phyloP scores from a whole-genome alignment of 2,888 invertebrate genomes.

The Acanthosoma haemorrhoidale region DNA sequence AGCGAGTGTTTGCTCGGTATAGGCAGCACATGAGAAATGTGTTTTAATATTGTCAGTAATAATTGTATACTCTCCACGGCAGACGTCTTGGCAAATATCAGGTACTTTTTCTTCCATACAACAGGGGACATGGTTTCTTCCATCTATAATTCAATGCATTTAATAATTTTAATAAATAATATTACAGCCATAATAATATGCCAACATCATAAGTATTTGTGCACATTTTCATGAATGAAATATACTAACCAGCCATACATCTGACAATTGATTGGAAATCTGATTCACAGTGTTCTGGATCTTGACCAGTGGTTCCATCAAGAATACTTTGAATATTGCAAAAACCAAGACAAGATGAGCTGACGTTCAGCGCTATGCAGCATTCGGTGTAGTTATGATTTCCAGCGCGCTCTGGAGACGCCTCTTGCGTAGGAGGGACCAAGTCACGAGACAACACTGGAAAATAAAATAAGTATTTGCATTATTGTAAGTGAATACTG shows the following conservation, averaged over 20 bases:
- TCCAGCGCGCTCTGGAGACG: constrained; percentile 42
- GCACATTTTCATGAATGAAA: too few species aligned
- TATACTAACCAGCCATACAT: constrained; percentile 49
- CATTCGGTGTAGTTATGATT: constrained; percentile 77
- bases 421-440: constrained; percentile 43
- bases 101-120: constrained; percentile 75
- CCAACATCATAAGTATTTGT: too few species aligned
- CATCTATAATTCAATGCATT: constrained; percentile 53
- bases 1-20: constrained; percentile 73
- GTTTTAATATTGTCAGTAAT: constrained; percentile 78
- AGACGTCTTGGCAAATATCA: constrained; percentile 79
- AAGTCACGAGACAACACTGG: constrained; percentile 59
- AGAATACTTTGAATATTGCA: constrained; percentile 74
- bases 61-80: constrained; percentile 76
- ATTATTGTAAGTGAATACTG: neutral
- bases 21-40: constrained; percentile 76
- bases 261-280: constrained; percentile 73
- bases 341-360: constrained; percentile 68
- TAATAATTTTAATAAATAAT: neutral
- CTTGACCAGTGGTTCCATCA: constrained; percentile 69
- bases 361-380: constrained; percentile 65
- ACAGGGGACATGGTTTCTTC: constrained; percentile 79
- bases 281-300: constrained; percentile 72
- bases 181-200: too few species aligned
- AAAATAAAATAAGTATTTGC: constrained; percentile 41